Evolutionary conservation across 2,113 vertebrate species (phyloP).

Genomic region (Perca fluviatilis): DNA sequence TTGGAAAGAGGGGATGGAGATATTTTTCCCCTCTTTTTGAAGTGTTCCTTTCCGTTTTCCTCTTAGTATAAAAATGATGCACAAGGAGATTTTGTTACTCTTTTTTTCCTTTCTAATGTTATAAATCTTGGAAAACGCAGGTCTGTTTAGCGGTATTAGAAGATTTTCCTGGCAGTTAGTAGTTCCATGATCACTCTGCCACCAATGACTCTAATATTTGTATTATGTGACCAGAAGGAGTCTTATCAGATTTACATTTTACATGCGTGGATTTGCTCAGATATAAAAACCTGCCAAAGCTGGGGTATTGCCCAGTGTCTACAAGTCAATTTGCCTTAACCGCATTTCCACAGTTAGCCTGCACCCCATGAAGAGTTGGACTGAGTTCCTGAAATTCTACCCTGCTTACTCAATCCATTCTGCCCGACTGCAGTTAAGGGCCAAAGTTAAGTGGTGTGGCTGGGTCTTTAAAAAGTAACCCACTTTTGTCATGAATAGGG

Average conservation of each 20-base stretch:
- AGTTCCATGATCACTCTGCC: conserved; percentile 69
- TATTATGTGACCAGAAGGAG: conserved; percentile 44
- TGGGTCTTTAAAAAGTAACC: conserved; percentile 65
- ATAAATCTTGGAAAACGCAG: conserved; percentile 67
- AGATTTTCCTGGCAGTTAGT: conserved; percentile 76
- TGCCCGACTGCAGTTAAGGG: conserved; percentile 53
- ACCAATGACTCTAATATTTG: conserved; percentile 59
- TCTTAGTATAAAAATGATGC: conserved; percentile 55
- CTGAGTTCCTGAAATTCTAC: conserved; percentile 51
- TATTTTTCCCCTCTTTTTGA: conserved; percentile 25
- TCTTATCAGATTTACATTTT: conserved; percentile 73
- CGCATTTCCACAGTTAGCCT: conserved; percentile 64
- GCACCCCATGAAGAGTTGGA: conserved; percentile 53
- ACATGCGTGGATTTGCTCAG: conserved; percentile 64
- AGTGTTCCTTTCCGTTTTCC: conserved; percentile 51
- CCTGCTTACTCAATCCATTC: conserved; percentile 34
- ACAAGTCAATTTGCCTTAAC: conserved; percentile 48
- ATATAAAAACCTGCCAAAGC: conserved; percentile 42
- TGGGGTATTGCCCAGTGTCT: conserved; percentile 46
- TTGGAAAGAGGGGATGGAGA: conserved; percentile 7
- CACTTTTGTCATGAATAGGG: conserved; percentile 50
- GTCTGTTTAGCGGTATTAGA: conserved; percentile 61
- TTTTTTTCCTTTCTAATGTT: conserved; percentile 64
- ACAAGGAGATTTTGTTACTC: conserved; percentile 51
- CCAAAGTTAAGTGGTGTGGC: conserved; percentile 51